phyloP scores from a whole-genome alignment of 2,113 vertebrate genomes.

The Chamaetylas fuelleborni region DNA sequence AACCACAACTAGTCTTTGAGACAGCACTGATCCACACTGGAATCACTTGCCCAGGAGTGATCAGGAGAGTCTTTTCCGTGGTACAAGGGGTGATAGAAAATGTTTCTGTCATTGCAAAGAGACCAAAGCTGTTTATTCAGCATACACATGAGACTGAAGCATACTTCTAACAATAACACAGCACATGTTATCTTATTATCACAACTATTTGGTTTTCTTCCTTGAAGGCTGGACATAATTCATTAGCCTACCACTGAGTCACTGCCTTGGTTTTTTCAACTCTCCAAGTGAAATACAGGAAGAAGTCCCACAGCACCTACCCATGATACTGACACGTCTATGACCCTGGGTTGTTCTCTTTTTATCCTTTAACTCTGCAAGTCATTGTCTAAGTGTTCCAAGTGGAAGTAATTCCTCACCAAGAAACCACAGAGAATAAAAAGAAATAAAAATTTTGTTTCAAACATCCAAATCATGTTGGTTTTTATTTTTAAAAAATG shows the following conservation, averaged over 20 bases:
- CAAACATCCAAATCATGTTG: background rate
- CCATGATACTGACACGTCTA: background rate
- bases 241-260: background rate
- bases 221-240: conserved; percentile 35
- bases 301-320: background rate
- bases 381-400: background rate
- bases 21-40: background rate
- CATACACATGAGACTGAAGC: background rate
- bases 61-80: background rate
- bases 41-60: background rate
- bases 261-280: background rate
- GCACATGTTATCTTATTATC: background rate
- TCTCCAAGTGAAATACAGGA: background rate
- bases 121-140: background rate
- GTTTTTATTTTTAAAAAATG: background rate
- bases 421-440: background rate
- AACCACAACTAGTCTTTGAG: background rate
- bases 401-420: background rate
- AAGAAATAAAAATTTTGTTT: background rate
- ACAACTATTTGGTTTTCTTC: background rate
- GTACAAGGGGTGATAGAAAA: background rate
- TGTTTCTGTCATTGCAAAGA: background rate
- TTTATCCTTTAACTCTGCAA: background rate
- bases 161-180: background rate
- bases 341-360: background rate